Percentiles rank a stretch among this genome's conserved stretches.
phyloP scores from a whole-genome alignment of 2,888 invertebrate species.

The Gryllus longicercus region DNA sequence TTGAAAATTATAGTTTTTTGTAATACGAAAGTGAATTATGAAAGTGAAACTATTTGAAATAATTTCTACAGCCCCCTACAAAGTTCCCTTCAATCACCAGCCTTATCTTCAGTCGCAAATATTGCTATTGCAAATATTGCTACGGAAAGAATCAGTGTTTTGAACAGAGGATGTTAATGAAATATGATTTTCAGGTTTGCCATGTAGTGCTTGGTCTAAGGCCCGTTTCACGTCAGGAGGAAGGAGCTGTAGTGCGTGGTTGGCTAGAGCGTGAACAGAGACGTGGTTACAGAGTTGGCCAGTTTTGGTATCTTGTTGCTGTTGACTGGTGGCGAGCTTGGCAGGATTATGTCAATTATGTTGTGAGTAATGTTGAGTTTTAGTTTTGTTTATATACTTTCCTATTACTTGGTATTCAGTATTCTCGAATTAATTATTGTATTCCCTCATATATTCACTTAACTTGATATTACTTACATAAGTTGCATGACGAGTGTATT shows the following conservation, averaged over 20 bases:
- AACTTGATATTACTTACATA: no score
- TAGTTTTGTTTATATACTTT: not conserved
- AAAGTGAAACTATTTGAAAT: no score
- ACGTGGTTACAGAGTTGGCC: conserved; percentile 72
- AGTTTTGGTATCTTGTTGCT: conserved; percentile 85
- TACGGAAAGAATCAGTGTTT: no score
- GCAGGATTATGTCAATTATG: conserved; percentile 62
- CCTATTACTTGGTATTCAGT: not conserved
- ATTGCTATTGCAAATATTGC: no score
- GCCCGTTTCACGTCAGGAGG: conserved; percentile 76
- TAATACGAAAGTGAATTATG: no score
- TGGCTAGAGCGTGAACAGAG: conserved; percentile 78
- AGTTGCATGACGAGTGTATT: no score
- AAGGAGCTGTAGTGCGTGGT: conserved; percentile 75
- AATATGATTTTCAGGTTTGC: conserved; percentile 57
- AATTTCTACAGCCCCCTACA: no score
- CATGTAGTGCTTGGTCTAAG: conserved; percentile 82
- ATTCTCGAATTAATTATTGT: not conserved
- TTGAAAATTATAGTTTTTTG: no score
- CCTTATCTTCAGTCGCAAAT: no score
- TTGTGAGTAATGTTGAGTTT: conserved; percentile 24
- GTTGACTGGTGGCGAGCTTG: conserved; percentile 85
- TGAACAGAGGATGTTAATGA: no score
- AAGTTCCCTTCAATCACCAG: no score
- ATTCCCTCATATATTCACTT: no score